These are phyloP conservation scores for Rousettus madagascariensis DNA, from an alignment of 2,797 vertebrate species.

Conservation along the genomic window DNA sequence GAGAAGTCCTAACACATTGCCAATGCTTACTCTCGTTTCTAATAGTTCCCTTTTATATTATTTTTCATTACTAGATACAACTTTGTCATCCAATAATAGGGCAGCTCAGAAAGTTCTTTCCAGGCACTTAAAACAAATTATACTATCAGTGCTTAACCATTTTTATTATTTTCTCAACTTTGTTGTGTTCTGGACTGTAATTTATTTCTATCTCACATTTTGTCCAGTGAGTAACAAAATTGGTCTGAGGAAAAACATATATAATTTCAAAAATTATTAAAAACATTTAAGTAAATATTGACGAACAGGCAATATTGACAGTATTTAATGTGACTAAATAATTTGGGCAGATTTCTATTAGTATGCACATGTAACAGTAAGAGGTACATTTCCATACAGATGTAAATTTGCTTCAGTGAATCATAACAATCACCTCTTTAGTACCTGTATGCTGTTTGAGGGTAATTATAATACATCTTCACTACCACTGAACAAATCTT, in stretches of 20 bases:
- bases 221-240: neutral
- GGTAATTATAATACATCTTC: constrained; percentile 7
- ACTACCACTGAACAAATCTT: neutral
- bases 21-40: neutral
- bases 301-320: neutral
- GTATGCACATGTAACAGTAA: neutral
- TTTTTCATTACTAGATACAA: neutral
- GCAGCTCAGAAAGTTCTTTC: neutral
- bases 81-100: neutral
- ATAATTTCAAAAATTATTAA: neutral
- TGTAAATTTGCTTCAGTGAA: neutral
- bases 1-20: neutral
- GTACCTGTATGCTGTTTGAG: neutral
- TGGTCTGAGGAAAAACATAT: neutral
- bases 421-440: neutral
- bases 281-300: neutral
- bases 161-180: neutral
- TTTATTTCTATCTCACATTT: neutral
- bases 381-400: neutral
- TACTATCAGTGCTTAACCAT: neutral
- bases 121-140: neutral
- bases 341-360: neutral
- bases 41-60: neutral
- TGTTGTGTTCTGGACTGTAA: neutral
- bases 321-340: neutral